Base-by-base conservation (phyloP, 2,888 invertebrate genomes). In the Cepaea hortensis region DNA sequence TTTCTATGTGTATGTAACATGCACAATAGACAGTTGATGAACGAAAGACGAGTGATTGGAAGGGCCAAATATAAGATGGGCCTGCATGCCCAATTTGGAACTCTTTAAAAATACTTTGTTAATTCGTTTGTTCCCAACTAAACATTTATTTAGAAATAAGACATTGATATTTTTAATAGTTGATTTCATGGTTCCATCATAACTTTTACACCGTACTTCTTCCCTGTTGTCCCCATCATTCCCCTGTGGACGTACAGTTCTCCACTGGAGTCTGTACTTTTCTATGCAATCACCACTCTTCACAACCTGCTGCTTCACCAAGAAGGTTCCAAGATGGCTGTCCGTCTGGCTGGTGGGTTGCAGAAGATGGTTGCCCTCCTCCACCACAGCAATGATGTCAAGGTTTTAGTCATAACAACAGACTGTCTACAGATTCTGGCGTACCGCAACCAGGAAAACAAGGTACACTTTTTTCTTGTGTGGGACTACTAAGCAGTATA, bases 361-460 rank as follows among this genome's bases (percentile, higher is more conserved):
- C 99, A 99, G 95, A 99, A 98, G 94, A 94, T 95, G 94, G 94
- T 94, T 48, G 93, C 94, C 9, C 91, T 95, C n/a, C 96, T 99
- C 72, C 98, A 98, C 93, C 96, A 98, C 89, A 98, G 99, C 95
- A 98, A 99, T 95, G 99, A 99, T 94, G 98, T 98, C 76, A 99
- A 99, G 95, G 99, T 99, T 95, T 95, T 99, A 93, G 99, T 99
- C 75, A 98, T 99, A 94, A 98, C 99, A n/a, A 99, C 99, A 0
- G 99, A 99, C 95, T 99, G 99, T 94, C 96, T 99, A 87, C 99
- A 99, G 95, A 98, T 99, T 93, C 95, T 99, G 94, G 98, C 99
- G 0, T 99, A 98, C 93, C 99, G 98, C 55, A 98, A 99, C 95
- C 98, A 98, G 94, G 99, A 99, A 94, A 98, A 98, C 95, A 99